phyloP scores from a whole-genome alignment of 2,113 vertebrate species.

The Entelurus aequoreus region DNA sequence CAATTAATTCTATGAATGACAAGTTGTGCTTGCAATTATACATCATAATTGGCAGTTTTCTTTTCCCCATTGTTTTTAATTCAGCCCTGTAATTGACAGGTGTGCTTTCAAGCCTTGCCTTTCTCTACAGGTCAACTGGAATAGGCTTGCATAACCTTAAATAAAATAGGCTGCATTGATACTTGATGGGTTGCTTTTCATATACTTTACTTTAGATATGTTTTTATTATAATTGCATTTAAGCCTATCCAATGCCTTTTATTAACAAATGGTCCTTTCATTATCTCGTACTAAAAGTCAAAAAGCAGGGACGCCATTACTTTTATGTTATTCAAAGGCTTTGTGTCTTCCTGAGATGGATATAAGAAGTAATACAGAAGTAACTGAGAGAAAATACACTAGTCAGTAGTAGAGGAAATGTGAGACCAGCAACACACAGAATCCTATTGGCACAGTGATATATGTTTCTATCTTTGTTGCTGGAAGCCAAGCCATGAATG shows the following conservation, averaged over 20 bases:
- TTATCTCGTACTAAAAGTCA: slow-evolving; percentile 10
- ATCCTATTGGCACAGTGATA: slow-evolving; percentile 16
- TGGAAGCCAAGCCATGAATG: slow-evolving; percentile 24
- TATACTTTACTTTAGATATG: not conserved
- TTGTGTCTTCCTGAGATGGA: slow-evolving; percentile 7
- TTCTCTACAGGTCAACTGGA: too few species aligned
- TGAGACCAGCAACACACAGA: slow-evolving; percentile 18
- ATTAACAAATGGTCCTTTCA: not conserved
- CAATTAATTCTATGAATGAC: too few species aligned
- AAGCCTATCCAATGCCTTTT: not conserved
- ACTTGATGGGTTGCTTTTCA: not conserved
- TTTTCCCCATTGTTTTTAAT: too few species aligned
- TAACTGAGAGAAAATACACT: slow-evolving; percentile 11
- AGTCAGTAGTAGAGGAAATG: slow-evolving; percentile 5
- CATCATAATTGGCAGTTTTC: too few species aligned
- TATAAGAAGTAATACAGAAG: slow-evolving; percentile 1
- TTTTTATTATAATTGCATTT: not conserved
- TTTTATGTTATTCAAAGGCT: not conserved
- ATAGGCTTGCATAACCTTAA: too few species aligned
- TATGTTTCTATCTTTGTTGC: slow-evolving; percentile 10
- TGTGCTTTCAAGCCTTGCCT: too few species aligned
- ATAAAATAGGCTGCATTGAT: too few species aligned
- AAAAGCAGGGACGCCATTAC: not conserved
- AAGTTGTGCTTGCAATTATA: too few species aligned
- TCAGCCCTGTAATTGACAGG: too few species aligned